These are phyloP conservation scores for Magallana nippona DNA, from an alignment of 2,888 invertebrate species.

Conservation along the genomic window DNA sequence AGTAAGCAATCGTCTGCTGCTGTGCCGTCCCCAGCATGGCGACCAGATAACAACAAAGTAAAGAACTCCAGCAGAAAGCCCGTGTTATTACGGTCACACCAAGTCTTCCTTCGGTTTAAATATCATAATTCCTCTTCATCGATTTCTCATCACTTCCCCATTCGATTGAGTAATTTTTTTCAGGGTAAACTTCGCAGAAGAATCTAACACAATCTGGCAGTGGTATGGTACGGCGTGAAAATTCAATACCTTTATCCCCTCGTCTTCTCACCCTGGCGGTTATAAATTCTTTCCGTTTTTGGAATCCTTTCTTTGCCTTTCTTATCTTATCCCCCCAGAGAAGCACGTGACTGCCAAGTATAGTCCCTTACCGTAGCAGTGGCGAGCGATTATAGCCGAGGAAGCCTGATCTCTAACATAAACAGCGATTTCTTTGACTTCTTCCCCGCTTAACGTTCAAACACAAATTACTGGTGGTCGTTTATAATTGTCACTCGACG, in stretches of 20 bases:
- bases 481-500: neutral
- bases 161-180: constrained; percentile 3
- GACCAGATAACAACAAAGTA: neutral
- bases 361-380: neutral
- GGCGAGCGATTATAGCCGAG: neutral
- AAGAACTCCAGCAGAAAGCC: neutral
- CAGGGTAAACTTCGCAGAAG: neutral
- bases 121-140: constrained; percentile 15
- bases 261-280: neutral
- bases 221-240: neutral
- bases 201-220: neutral
- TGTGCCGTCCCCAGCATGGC: constrained; percentile 23
- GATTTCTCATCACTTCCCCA: constrained; percentile 10
- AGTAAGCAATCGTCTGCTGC: neutral
- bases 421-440: constrained; percentile 27
- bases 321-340: constrained; percentile 28
- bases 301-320: constrained; percentile 17
- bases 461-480: neutral
- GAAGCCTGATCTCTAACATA: constrained; percentile 8
- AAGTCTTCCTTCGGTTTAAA: neutral
- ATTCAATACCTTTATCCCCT: constrained; percentile 6
- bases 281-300: constrained; percentile 6
- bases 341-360: constrained; percentile 1
- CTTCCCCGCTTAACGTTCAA: constrained; percentile 14
- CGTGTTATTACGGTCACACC: neutral